Evolutionary conservation across 2,888 invertebrate genomes (phyloP), one percentile per base, ranked within the genome.

Genomic region (Eulithis prunata): DNA sequence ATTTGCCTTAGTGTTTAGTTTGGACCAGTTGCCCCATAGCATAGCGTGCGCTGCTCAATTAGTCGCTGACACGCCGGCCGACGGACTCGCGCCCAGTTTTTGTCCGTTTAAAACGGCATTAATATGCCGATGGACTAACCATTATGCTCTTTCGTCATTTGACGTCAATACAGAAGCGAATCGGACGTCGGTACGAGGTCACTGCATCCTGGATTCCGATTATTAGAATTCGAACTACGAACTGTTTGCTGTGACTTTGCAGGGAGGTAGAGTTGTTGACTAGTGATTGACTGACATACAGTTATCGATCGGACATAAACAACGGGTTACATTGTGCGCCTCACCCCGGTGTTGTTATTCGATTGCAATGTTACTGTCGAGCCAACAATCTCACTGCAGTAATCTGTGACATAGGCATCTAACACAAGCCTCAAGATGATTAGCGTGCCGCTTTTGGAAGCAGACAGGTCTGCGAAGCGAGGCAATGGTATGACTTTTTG

Each of bases 31-130:
- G 81, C 81, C 78, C 80, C 83, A 81, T 80, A 80, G 84, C 77
- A 88, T 90, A 83, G 91, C 91, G 92, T 91, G 91, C 85, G 84
- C 81, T 78, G 78, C 83, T 87, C 91, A 90, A 92, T 92, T 91
- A 92, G 87, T 76, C 78, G 74, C 83, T 84, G 89, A 89, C 89
- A 87, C 87, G 89, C 83, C 78, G 85, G 79, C 79, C 82, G 80
- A 77, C 82, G 80, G 82, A 79, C 82, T 81, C 82, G 82, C 82
- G 80, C 81, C 82, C 82, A 83, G 85, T 89, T 91, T 91, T 91
- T 90, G 86, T 87, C 75, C 85, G 80, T 83, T 85, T 83, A 84
- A 82, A 85, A 65, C 60, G 60, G 64, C 61, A 86, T 88, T 88
- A 88, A 86, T 88, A 86, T 83, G 84, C 85, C 86, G 82, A 85